These are phyloP conservation scores for Ficedula albicollis DNA, from an alignment of 2,797 vertebrate species.

Conservation along the genomic window DNA sequence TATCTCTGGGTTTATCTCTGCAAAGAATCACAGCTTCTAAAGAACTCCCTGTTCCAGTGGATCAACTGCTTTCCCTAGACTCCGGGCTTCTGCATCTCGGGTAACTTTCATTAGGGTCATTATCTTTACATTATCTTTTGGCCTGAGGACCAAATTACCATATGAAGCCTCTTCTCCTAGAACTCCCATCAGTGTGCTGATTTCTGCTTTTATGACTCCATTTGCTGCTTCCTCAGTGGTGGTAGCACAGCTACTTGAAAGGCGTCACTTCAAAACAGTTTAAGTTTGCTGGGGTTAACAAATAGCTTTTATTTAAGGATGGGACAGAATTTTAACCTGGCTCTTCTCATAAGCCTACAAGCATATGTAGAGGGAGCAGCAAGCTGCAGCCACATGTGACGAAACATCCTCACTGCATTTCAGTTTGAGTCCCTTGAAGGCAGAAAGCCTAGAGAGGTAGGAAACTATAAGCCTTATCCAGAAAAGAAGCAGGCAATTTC, in stretches of 20 bases:
- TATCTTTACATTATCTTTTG: neutral
- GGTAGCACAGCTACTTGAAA: neutral
- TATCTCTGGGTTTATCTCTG: neutral
- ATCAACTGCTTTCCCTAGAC: neutral
- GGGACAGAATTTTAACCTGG: neutral
- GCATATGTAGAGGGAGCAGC: neutral
- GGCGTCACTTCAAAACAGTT: neutral
- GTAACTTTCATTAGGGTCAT: neutral
- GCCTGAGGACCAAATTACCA: neutral
- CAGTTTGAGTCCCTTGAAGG: neutral
- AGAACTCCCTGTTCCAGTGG: neutral
- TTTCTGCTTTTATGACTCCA: neutral
- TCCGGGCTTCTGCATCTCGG: neutral
- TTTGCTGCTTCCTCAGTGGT: neutral
- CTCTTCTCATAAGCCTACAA: neutral
- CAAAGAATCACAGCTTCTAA: neutral
- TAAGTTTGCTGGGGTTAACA: neutral
- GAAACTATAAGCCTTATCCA: neutral
- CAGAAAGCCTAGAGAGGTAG: neutral
- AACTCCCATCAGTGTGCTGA: neutral
- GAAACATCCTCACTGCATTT: neutral
- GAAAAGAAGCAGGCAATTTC: neutral
- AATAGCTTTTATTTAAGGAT: neutral
- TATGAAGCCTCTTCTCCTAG: neutral
- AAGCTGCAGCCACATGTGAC: neutral